These are phyloP conservation scores for Chiridota heheva DNA, from an alignment of 35 echinoderm and acorn worm species.

Conservation along the genomic window DNA sequence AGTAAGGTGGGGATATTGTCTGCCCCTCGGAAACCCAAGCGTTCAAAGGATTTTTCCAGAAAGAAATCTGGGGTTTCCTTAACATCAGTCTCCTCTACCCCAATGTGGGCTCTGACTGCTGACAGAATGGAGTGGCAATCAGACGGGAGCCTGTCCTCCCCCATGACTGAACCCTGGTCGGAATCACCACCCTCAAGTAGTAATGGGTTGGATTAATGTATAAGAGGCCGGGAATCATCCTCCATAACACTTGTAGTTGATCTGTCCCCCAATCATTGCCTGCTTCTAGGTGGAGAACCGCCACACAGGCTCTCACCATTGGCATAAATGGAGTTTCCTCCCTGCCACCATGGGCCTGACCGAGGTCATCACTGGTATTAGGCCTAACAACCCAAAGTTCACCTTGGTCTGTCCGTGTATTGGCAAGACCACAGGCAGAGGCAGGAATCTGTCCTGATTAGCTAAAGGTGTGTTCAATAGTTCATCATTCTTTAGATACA, in stretches of 20 bases:
- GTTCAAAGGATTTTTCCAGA: not conserved
- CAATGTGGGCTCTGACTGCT: not conserved
- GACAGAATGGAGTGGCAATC: not conserved
- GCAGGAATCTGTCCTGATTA: not conserved
- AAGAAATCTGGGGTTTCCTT: not conserved
- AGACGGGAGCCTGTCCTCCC: not conserved
- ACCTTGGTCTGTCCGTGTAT: too few species aligned
- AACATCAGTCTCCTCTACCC: not conserved
- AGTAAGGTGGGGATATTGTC: not conserved
- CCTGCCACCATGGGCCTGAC: not conserved
- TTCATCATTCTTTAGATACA: too few species aligned
- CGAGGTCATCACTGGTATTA: not conserved
- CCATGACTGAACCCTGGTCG: too few species aligned
- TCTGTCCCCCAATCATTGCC: not conserved
- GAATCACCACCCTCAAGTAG: not conserved
- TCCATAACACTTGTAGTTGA: not conserved
- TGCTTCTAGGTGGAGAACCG: not conserved
- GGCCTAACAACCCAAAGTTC: too few species aligned
- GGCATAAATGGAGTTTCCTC: not conserved
- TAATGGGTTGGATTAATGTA: not conserved
- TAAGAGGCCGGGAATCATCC: not conserved
- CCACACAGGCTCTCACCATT: not conserved
- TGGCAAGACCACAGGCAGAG: not conserved
- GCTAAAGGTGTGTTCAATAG: not conserved
- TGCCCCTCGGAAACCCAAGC: not conserved